These are phyloP conservation scores for Sebastes cheni DNA, from an alignment of 2,797 vertebrate genomes.

Conservation along the genomic window DNA sequence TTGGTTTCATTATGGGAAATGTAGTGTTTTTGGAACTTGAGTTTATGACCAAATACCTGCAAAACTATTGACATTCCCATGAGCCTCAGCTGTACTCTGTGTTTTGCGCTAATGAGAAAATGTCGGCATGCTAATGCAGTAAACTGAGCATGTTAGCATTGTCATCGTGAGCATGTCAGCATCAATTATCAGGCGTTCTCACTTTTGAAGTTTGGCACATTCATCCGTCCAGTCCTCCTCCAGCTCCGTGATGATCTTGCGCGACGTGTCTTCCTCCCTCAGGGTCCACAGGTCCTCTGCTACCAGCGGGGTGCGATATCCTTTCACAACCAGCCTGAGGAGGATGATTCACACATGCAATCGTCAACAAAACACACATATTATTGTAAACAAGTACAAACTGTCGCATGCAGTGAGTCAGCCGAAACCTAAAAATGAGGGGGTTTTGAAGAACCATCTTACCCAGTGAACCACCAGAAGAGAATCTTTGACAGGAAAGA, in stretches of 20 bases:
- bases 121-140: neutral
- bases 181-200: constrained; percentile 53
- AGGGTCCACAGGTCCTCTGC: constrained; percentile 90
- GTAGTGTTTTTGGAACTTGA: neutral
- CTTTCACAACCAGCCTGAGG: constrained; percentile 88
- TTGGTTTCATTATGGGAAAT: neutral
- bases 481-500: constrained; percentile 93
- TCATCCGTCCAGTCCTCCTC: constrained; percentile 86
- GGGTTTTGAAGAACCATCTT: constrained; percentile 76
- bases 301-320: constrained; percentile 83
- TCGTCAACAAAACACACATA: constrained; percentile 52
- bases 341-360: constrained; percentile 45
- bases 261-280: constrained; percentile 86
- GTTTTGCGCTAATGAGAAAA: neutral
- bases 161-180: neutral
- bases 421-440: constrained; percentile 35
- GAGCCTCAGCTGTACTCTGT: neutral
- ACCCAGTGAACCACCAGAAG: constrained; percentile 98
- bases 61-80: neutral
- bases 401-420: constrained; percentile 59
- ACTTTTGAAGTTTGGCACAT: constrained; percentile 80
- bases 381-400: constrained; percentile 67
- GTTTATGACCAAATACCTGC: neutral
- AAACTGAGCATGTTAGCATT: neutral
- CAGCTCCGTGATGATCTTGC: constrained; percentile 87